phyloP scores from a whole-genome alignment of 2,888 invertebrate species.

The Tetheella fluctuosa region DNA sequence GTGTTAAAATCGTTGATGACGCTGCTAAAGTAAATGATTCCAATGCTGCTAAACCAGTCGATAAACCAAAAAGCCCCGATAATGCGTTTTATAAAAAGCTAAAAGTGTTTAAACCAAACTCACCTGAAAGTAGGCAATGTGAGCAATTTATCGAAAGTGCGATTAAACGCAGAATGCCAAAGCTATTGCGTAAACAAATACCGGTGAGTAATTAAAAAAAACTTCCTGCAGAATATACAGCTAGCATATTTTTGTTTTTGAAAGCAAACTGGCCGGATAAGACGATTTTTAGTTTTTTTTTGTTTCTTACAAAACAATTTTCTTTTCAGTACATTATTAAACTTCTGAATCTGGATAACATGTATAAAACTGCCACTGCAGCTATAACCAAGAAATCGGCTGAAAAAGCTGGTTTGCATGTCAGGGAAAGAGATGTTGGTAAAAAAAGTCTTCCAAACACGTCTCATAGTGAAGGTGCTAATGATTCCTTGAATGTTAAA shows the following conservation, averaged over 20 bases:
- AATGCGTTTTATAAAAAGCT: not conserved
- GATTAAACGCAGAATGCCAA: conserved; percentile 39
- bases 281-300: not conserved
- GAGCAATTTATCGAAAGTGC: conserved; percentile 28
- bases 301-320: not conserved
- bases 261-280: no score
- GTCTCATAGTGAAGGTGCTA: not conserved
- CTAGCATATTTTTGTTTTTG: not conserved
- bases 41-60: not conserved
- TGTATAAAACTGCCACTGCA: conserved; percentile 24
- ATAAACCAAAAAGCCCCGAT: not conserved
- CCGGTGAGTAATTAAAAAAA: conserved; percentile 45
- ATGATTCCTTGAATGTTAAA: not conserved
- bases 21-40: not conserved
- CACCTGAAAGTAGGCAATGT: conserved; percentile 13
- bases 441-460: not conserved
- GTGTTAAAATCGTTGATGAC: not conserved
- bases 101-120: not conserved
- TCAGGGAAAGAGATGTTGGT: not conserved
- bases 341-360: conserved; percentile 30
- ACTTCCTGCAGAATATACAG: no score
- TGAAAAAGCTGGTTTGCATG: conserved; percentile 12
- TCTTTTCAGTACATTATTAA: conserved; percentile 38
- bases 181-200: conserved; percentile 46
- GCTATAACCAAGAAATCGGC: conserved; percentile 20